Conservation (phyloP, 2,888 invertebrate species). For the Dynastes grantii region DNA sequence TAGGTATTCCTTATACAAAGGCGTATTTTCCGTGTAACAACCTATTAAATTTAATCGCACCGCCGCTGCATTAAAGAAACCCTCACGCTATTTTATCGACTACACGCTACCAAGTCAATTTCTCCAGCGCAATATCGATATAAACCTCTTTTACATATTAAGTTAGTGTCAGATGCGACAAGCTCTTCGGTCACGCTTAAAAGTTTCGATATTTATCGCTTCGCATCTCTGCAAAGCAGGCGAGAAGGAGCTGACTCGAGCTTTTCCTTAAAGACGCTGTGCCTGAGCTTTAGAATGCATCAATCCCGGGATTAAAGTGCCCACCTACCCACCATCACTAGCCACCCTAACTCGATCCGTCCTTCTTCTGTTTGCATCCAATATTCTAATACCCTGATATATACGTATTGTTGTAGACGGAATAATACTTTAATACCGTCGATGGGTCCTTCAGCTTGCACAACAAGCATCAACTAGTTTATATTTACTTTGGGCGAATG, state of each 20-base stretch:
- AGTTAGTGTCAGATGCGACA: neutral
- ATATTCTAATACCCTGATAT: conserved; percentile 51
- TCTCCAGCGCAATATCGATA: neutral
- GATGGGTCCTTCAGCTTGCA: conserved; percentile 44
- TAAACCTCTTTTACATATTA: neutral
- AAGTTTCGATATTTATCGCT: conserved; percentile 41
- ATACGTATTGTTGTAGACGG: conserved; percentile 50
- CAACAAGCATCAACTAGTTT: conserved; percentile 41
- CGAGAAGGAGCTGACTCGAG: conserved; percentile 1
- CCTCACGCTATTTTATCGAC: no score
- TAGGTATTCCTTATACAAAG: no score
- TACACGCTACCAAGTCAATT: neutral
- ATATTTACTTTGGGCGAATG: conserved; percentile 50
- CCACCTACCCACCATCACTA: no score
- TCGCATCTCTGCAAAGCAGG: neutral
- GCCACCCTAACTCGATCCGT: conserved; percentile 32
- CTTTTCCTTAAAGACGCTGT: conserved; percentile 27
- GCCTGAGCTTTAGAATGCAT: conserved; percentile 38
- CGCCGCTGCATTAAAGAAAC: no score
- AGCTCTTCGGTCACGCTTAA: conserved; percentile 13
- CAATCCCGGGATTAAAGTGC: conserved; percentile 49
- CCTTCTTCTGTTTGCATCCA: conserved; percentile 43
- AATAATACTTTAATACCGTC: conserved; percentile 49
- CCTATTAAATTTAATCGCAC: no score
- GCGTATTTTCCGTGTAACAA: no score